A percentile compares a stretch with the other conserved stretches of the same genome.
Conservation (phyloP, 2,888 invertebrate species). For the Philereme vetulata region DNA sequence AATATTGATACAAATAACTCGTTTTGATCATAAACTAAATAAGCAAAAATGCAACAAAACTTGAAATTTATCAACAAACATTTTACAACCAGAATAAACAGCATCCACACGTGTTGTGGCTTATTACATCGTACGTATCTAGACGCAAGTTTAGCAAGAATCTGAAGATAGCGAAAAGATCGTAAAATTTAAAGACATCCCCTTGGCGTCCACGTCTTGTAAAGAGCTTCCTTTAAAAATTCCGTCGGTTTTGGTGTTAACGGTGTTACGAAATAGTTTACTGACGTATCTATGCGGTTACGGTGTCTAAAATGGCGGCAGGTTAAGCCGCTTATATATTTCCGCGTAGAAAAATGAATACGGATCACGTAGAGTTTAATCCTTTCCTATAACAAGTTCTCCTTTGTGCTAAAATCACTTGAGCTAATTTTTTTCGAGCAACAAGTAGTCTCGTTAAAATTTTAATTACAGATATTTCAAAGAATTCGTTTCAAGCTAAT, state of each 20-base stretch:
- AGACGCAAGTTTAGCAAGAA: conserved; percentile 26
- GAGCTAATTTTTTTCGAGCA: not conserved
- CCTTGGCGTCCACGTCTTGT: conserved; percentile 39
- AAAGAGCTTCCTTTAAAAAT: conserved; percentile 35
- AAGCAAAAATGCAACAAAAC: no score
- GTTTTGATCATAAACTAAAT: no score
- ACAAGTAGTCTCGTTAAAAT: conserved; percentile 3
- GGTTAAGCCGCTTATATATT: conserved; percentile 1
- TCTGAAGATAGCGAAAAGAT: conserved; percentile 26
- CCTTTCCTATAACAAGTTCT: no score
- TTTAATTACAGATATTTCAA: conserved; percentile 9
- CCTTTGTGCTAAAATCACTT: no score
- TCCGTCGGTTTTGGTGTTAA: conserved; percentile 5
- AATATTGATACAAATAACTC: no score
- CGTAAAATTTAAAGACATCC: conserved; percentile 52
- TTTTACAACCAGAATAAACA: conserved; percentile 20
- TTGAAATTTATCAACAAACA: conserved; percentile 24
- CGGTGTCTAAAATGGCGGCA: no score
- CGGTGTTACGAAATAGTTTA: no score
- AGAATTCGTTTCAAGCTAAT: conserved; percentile 8
- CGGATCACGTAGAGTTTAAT: no score
- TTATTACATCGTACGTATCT: conserved; percentile 18
- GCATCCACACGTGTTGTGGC: conserved; percentile 21
- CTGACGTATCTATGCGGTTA: no score
- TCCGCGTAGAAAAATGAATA: no score